Conservation (phyloP, 2,797 vertebrate species). For the Borostomias antarcticus region DNA sequence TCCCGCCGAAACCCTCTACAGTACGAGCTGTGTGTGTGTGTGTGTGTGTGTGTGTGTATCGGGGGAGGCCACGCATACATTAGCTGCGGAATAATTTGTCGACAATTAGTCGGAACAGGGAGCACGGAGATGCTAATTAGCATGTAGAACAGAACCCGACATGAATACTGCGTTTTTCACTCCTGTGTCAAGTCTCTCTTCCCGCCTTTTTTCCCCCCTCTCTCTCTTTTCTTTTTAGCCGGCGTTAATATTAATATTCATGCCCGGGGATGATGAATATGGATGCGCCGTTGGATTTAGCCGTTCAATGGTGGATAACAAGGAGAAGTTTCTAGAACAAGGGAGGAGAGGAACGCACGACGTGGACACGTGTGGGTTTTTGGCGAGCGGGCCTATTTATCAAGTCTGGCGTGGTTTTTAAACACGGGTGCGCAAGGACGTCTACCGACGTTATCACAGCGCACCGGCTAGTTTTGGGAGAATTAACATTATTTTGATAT, state of each 20-base stretch:
- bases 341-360: constrained; percentile 45
- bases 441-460: constrained; percentile 3
- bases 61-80: constrained; percentile 65
- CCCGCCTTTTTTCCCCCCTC: constrained; percentile 40
- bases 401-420: constrained; percentile 11
- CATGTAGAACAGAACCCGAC: constrained; percentile 72
- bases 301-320: constrained; percentile 57
- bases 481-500: constrained; percentile 34
- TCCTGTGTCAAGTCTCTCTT: constrained; percentile 35
- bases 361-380: constrained; percentile 53
- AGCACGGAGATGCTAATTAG: constrained; percentile 67
- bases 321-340: constrained; percentile 41
- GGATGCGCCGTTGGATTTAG: constrained; percentile 59
- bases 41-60: constrained; percentile 49
- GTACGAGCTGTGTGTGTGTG: constrained; percentile 48
- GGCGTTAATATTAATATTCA: constrained; percentile 70
- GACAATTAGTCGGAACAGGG: constrained; percentile 72
- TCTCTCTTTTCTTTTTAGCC: constrained; percentile 41
- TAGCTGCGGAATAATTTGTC: constrained; percentile 72
- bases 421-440: neutral
- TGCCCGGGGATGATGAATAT: constrained; percentile 67
- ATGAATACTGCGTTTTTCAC: constrained; percentile 62
- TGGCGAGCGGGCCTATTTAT: constrained; percentile 38
- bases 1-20: constrained; percentile 50
- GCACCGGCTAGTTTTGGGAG: constrained; percentile 18